phyloP scores from a whole-genome alignment of 2,888 invertebrate genomes.

The Nycteola revayana region DNA sequence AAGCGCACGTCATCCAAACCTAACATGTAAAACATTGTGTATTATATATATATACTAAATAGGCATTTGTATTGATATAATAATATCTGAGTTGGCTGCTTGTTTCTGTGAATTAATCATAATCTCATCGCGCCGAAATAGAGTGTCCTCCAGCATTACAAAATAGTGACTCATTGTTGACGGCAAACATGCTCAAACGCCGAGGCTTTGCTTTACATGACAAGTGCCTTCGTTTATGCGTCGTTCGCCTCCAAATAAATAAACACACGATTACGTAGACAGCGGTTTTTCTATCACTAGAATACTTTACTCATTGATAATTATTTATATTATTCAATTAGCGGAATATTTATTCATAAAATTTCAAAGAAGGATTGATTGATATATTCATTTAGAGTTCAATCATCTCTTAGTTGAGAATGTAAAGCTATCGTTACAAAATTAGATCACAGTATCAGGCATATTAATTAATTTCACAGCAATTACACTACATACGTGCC shows the following conservation, averaged over 20 bases:
- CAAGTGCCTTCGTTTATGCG: conserved; percentile 48
- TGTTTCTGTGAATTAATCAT: conserved; percentile 55
- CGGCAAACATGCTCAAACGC: conserved; percentile 54
- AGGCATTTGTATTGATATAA: too few relatives aligned
- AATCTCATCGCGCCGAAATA: conserved; percentile 76
- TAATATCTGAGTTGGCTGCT: too few relatives aligned
- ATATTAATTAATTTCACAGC: too few relatives aligned
- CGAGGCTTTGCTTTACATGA: conserved; percentile 60
- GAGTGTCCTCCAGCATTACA: conserved; percentile 70
- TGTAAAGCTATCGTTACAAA: conserved; percentile 17
- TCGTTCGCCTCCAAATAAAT: conserved; percentile 59
- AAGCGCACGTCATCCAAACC: too few relatives aligned
- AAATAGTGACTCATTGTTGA: conserved; percentile 69
- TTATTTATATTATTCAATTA: conserved; percentile 52
- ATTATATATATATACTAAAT: conserved; percentile 6
- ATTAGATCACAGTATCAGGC: conserved; percentile 14
- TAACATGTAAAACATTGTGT: conserved; percentile 1
- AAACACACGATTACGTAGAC: conserved; percentile 59
- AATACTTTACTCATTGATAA: conserved; percentile 54
- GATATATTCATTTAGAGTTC: conserved; percentile 26
- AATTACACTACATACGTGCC: too few relatives aligned
- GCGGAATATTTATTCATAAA: conserved; percentile 52
- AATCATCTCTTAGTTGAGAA: conserved; percentile 19
- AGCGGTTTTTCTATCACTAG: conserved; percentile 76
- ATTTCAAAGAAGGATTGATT: conserved; percentile 49